phyloP scores from a whole-genome alignment of 1,140 invertebrate species.

The Lethrus apterus region DNA sequence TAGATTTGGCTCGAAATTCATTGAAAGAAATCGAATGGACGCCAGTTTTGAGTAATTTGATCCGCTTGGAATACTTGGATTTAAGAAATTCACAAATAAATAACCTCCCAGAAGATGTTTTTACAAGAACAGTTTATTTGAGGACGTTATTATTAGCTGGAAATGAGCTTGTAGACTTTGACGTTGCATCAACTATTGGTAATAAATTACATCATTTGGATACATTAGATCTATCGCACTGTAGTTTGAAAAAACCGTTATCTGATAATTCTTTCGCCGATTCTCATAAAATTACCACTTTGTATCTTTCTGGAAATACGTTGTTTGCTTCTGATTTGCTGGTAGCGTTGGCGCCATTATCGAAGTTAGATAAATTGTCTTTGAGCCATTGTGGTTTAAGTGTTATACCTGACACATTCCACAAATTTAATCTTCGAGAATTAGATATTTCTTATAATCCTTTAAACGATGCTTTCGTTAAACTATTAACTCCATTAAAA shows the following conservation, averaged over 20 bases:
- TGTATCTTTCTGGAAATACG: conserved; percentile 60
- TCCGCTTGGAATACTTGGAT: conserved; percentile 56
- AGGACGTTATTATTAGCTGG: conserved; percentile 56
- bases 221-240: conserved; percentile 61
- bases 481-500: conserved; percentile 55
- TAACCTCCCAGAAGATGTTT: conserved; percentile 56
- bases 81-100: conserved; percentile 54
- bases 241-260: conserved; percentile 56
- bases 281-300: conserved; percentile 55
- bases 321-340: conserved; percentile 59
- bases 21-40: conserved; percentile 53
- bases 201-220: conserved; percentile 58
- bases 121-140: conserved; percentile 58
- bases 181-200: conserved; percentile 57
- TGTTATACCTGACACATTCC: conserved; percentile 57
- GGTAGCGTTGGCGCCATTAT: conserved; percentile 56
- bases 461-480: conserved; percentile 59
- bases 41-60: conserved; percentile 49
- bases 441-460: conserved; percentile 64
- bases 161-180: conserved; percentile 56
- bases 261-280: conserved; percentile 62
- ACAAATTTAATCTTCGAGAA: conserved; percentile 56
- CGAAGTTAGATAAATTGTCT: conserved; percentile 49
- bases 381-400: conserved; percentile 52
- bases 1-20: conserved; percentile 57